Conservation (phyloP, 2,888 invertebrate genomes). For the Steromphala cineraria region DNA sequence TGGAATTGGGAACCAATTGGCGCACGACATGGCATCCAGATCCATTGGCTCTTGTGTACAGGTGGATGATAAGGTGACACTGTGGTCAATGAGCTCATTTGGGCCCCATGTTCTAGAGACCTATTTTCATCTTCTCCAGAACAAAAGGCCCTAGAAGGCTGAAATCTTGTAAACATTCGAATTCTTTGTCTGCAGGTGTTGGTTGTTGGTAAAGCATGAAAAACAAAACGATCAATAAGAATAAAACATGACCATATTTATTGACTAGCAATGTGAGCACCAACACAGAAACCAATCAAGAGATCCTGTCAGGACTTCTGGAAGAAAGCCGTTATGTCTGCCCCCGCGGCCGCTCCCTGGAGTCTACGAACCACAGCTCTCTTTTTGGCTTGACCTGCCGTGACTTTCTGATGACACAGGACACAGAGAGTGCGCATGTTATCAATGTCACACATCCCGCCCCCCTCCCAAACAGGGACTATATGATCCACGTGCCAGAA, state of each 20-base stretch:
- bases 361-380: constrained; percentile 55
- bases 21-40: no score
- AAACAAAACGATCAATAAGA: background rate
- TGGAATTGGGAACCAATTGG: no score
- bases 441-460: constrained; percentile 71
- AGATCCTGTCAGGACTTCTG: constrained; percentile 39
- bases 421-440: constrained; percentile 71
- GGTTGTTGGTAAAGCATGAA: background rate
- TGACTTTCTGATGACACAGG: constrained; percentile 67
- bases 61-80: no score
- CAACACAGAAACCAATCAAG: background rate
- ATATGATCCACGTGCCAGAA: constrained; percentile 74
- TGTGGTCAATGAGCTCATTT: no score
- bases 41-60: no score
- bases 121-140: no score
- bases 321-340: constrained; percentile 68
- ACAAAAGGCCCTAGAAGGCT: no score
- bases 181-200: no score
- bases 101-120: no score
- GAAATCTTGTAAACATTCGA: no score
- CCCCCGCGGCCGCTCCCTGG: constrained; percentile 45
- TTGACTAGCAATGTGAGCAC: background rate
- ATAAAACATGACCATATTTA: no score
- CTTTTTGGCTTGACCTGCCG: constrained; percentile 62
- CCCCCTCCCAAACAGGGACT: constrained; percentile 66